Evolutionary conservation across 2,797 vertebrate species (phyloP), one percentile per base, ranked within the genome.

Genomic region (Danio kyathit): DNA sequence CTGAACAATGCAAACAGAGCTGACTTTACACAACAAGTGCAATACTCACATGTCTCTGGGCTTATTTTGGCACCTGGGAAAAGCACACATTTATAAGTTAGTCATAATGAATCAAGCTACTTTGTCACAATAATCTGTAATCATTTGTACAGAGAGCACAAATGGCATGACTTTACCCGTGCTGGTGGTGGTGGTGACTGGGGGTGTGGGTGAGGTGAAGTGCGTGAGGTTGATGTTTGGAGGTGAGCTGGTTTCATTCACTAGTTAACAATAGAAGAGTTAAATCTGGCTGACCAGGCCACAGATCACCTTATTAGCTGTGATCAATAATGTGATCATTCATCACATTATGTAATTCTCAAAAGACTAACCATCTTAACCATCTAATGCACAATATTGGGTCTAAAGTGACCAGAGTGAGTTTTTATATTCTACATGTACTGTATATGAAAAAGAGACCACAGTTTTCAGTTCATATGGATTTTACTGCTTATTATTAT

Each of bases 1-100:
- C 8, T 48, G 0, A 74, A 38, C 14, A 29, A n/a, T 44, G 61
- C 2, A 74, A 48, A n/a, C 3, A 3, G 1, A 16, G 54, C 4
- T 63, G 13, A 74, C 56, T 46, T 59, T 17, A 41, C 9, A 19
- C 12, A 61, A 11, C 12, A 46, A 2, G 4, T 0, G 0, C 5
- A 38, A 61, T 0, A 79, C 76, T 79, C 65, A 79, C 76, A 74
- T 9, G 0, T 17, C 1, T 0, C 0, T 51, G 3, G 0, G 0
- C 0, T 4, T 16, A 0, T 1, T 0, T 2, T 14, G 40, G n/a
- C 0, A 0, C 0, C 76, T 79, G 44, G 0, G 16, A 38, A 79
- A 79, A 70, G 0, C 21, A 78, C 10, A 79, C 17, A 57, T 14
- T 48, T 7, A 60, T 11, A 56, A 2, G 16, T 70, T 19, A 70